These are phyloP conservation scores for Meiosimyza decipiens DNA, from an alignment of 2,888 invertebrate genomes.

Conservation along the genomic window DNA sequence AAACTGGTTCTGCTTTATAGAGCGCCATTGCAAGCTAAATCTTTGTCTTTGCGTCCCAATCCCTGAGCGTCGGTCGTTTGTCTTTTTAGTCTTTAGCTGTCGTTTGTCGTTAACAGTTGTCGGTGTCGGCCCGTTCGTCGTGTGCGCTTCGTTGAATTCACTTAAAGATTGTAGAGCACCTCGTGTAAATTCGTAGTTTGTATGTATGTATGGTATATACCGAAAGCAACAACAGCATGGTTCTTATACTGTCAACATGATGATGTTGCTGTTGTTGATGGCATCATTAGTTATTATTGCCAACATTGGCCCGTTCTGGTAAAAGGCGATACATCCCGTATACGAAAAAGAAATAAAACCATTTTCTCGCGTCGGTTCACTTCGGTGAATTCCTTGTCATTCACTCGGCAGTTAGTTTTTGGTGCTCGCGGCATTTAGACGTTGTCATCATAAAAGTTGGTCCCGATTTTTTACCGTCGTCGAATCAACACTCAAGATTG, in stretches of 20 bases:
- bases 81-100: constrained; percentile 45
- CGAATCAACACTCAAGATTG: constrained; percentile 1
- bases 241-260: constrained; percentile 11
- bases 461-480: not conserved
- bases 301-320: constrained; percentile 14
- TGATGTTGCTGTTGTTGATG: constrained; percentile 31
- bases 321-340: not conserved
- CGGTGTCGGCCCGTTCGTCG: constrained; percentile 22
- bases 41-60: constrained; percentile 45
- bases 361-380: constrained; percentile 26
- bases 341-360: not conserved
- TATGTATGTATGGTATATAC: constrained; percentile 16
- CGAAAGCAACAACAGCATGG: not conserved
- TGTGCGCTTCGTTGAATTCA: constrained; percentile 19
- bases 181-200: constrained; percentile 20
- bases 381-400: constrained; percentile 32
- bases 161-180: constrained; percentile 6
- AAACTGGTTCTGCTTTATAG: constrained; percentile 24
- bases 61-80: constrained; percentile 38
- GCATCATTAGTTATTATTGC: constrained; percentile 32
- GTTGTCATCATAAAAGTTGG: constrained; percentile 37
- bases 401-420: constrained; percentile 58
- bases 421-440: constrained; percentile 64
- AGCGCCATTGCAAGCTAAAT: constrained; percentile 22
- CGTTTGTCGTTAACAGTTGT: constrained; percentile 45